Percentiles rank a stretch among this genome's conserved stretches.
These are phyloP conservation scores for Pteromalus puparum DNA, from an alignment of 1,140 invertebrate genomes.

Conservation along the genomic window DNA sequence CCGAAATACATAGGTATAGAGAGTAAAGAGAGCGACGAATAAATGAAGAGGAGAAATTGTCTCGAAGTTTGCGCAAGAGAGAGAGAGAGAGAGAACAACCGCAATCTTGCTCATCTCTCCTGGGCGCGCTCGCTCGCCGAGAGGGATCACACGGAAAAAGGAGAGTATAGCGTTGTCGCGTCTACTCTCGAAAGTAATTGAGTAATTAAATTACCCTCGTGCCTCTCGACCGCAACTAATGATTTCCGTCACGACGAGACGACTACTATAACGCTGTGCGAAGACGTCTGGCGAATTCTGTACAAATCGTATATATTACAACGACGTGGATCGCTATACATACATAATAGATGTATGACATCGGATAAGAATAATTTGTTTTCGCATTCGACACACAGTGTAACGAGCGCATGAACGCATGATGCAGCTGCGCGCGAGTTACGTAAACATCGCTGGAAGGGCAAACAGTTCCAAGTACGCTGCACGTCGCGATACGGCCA, in stretches of 20 bases:
- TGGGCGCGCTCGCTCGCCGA: too few relatives aligned
- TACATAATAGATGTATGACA: too few relatives aligned
- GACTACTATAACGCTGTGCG: background rate
- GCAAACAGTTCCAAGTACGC: background rate
- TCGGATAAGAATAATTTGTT: too few relatives aligned
- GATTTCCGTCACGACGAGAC: constrained; percentile 18
- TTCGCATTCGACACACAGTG: too few relatives aligned
- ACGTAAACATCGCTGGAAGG: background rate
- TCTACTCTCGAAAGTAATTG: constrained; percentile 15
- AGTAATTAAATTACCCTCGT: constrained; percentile 41
- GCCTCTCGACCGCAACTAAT: constrained; percentile 18
- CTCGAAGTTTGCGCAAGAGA: background rate
- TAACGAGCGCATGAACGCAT: too few relatives aligned
- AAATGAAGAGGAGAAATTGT: background rate
- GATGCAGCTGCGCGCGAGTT: too few relatives aligned
- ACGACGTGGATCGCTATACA: too few relatives aligned
- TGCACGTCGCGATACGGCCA: background rate
- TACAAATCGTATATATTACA: too few relatives aligned
- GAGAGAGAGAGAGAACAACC: background rate
- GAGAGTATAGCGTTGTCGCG: background rate
- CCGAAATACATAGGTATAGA: background rate
- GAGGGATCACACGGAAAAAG: too few relatives aligned
- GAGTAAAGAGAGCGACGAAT: background rate
- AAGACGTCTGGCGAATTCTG: background rate
- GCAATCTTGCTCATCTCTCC: background rate